Conservation (phyloP, 2,113 vertebrate species). For the Isichthys henryi region DNA sequence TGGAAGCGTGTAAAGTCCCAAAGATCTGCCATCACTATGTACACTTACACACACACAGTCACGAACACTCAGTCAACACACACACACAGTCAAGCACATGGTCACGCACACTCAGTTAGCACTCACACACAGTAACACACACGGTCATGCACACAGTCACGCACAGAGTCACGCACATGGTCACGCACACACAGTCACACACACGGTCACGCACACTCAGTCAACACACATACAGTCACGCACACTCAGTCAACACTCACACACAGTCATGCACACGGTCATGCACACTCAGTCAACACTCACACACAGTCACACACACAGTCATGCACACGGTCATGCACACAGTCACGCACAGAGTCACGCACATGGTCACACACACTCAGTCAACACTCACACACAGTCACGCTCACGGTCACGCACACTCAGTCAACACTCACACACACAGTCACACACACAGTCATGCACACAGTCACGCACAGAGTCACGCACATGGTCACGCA, state of each 20-base stretch:
- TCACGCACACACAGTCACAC: not conserved
- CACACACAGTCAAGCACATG: not conserved
- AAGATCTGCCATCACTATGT: not conserved
- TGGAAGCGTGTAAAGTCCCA: not conserved
- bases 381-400: not conserved
- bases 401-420: not conserved
- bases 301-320: too few species aligned
- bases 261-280: not conserved
- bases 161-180: not conserved
- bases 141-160: not conserved
- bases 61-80: not conserved
- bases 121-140: not conserved
- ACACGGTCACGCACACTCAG: too few species aligned
- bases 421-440: not conserved
- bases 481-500: not conserved
- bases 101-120: not conserved
- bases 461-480: not conserved
- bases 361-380: not conserved
- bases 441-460: not conserved
- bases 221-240: not conserved
- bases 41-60: not conserved
- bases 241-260: not conserved
- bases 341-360: not conserved
- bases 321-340: not conserved
- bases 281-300: not conserved